phyloP scores from a whole-genome alignment of 2,797 vertebrate genomes.

The Odontamblyopus lacepedii region DNA sequence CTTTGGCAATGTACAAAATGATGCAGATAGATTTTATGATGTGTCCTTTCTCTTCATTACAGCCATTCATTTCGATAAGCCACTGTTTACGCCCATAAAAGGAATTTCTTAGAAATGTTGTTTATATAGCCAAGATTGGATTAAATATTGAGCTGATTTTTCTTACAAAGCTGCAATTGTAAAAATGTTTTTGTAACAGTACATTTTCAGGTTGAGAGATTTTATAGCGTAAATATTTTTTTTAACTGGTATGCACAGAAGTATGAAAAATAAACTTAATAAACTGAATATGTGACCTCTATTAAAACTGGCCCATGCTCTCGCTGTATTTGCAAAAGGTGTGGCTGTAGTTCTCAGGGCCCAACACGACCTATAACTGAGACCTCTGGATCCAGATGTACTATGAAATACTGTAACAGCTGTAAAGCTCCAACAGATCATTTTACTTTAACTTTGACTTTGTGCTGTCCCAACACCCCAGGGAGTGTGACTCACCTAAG shows the following conservation, averaged over 20 bases:
- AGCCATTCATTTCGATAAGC: conserved; percentile 16
- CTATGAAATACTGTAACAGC: conserved; percentile 35
- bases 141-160: not conserved
- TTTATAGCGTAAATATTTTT: not conserved
- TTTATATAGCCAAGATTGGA: conserved; percentile 5
- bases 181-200: not conserved
- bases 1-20: conserved; percentile 43
- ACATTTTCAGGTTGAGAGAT: conserved; percentile 1
- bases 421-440: conserved; percentile 46
- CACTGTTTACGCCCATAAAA: conserved; percentile 16
- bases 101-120: not conserved
- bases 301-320: conserved; percentile 10
- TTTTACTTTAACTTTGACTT: conserved; percentile 51
- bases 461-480: conserved; percentile 36
- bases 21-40: conserved; percentile 42
- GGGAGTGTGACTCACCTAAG: conserved; percentile 56
- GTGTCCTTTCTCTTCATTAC: conserved; percentile 25
- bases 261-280: not conserved
- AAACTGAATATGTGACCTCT: not conserved
- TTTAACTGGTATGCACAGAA: not conserved
- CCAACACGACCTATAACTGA: conserved; percentile 32
- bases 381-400: conserved; percentile 55
- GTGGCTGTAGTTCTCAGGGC: conserved; percentile 26
- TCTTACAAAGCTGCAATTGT: not conserved
- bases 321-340: conserved; percentile 31